These are phyloP conservation scores for Papilio demoleus DNA, from an alignment of 2,888 invertebrate species.

Conservation along the genomic window DNA sequence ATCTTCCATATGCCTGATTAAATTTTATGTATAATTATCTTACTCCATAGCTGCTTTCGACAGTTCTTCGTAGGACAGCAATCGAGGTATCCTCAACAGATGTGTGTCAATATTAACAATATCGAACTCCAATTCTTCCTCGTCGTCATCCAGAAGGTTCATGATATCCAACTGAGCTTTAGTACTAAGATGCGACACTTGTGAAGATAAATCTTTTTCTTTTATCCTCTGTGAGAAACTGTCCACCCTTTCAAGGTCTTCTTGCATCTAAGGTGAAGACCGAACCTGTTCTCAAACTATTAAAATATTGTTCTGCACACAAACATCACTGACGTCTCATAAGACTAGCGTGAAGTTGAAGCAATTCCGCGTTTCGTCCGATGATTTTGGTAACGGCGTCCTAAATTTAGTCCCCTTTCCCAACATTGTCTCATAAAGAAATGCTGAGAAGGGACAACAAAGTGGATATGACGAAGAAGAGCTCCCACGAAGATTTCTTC, in stretches of 20 bases:
- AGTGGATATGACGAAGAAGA: too few relatives aligned
- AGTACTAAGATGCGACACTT: slow-evolving; percentile 21
- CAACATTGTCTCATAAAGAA: too few relatives aligned
- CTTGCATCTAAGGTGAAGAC: slow-evolving; percentile 17
- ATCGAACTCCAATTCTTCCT: slow-evolving; percentile 80
- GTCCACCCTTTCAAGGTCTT: slow-evolving; percentile 50
- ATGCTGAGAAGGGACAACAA: too few relatives aligned
- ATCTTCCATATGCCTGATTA: too few relatives aligned
- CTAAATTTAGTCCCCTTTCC: too few relatives aligned
- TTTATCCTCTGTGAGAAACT: slow-evolving; percentile 39
- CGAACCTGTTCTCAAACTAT: too few relatives aligned
- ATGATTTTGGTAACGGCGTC: too few relatives aligned
- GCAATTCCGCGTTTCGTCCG: too few relatives aligned
- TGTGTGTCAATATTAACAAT: slow-evolving; percentile 72
- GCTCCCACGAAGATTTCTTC: too few relatives aligned
- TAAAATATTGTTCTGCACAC: too few relatives aligned
- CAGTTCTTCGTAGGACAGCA: slow-evolving; percentile 55
- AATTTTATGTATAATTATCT: slow-evolving; percentile 36
- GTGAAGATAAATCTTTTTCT: slow-evolving; percentile 36
- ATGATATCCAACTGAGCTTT: slow-evolving; percentile 54
- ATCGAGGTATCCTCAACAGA: slow-evolving; percentile 60
- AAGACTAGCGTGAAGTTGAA: too few relatives aligned
- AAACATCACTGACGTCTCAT: too few relatives aligned
- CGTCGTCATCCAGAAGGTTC: slow-evolving; percentile 64
- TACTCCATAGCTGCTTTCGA: slow-evolving; percentile 48